Evolutionary conservation across 2,888 invertebrate species (phyloP).

Genomic region (Halocaridina rubra): DNA sequence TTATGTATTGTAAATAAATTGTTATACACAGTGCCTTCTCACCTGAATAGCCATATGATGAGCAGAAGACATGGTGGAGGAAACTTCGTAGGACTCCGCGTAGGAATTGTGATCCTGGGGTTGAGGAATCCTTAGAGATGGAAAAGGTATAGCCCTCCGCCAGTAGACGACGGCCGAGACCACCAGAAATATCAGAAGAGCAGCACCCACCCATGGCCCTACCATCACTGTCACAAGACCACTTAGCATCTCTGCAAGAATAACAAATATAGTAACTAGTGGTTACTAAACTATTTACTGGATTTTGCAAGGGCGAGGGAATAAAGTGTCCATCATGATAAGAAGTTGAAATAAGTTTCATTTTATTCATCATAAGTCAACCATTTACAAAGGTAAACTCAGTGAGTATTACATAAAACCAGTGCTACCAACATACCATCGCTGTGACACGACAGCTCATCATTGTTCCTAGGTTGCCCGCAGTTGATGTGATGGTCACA

Average conservation of each 20-base stretch:
- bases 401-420: too few relatives aligned
- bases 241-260: slow-evolving; percentile 17
- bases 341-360: too few relatives aligned
- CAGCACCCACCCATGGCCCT: slow-evolving; percentile 58
- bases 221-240: slow-evolving; percentile 39
- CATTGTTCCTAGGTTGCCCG: slow-evolving; percentile 45
- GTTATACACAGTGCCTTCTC: too few relatives aligned
- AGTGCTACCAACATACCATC: slow-evolving; percentile 35
- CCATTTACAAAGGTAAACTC: too few relatives aligned
- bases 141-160: neutral
- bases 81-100: slow-evolving; percentile 61
- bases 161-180: slow-evolving; percentile 41
- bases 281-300: too few relatives aligned
- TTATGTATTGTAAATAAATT: too few relatives aligned
- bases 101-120: slow-evolving; percentile 55
- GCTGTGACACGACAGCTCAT: slow-evolving; percentile 41
- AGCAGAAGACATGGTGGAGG: slow-evolving; percentile 55
- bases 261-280: too few relatives aligned
- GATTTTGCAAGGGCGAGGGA: too few relatives aligned
- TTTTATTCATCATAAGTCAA: too few relatives aligned
- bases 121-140: neutral
- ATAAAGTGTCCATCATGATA: too few relatives aligned
- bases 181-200: slow-evolving; percentile 43
- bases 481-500: slow-evolving; percentile 61
- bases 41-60: slow-evolving; percentile 64